Evolutionary conservation across 1,140 invertebrate species (phyloP).

Genomic region (Calliopsis andreniformis): DNA sequence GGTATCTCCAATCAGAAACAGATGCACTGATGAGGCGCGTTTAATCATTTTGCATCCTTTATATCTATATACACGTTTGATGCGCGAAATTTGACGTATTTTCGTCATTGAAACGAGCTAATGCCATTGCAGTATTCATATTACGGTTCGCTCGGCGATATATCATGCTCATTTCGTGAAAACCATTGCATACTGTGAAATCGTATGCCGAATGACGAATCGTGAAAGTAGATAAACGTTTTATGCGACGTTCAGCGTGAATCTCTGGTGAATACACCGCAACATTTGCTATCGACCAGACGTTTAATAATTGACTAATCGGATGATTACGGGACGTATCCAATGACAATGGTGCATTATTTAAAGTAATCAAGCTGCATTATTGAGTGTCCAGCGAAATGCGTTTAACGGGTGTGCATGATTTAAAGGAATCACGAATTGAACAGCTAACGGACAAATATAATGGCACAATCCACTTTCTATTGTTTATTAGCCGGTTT

Average conservation of each 20-base stretch:
- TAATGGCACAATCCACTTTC: not conserved
- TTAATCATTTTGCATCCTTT: not conserved
- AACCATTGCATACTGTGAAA: conserved; percentile 44
- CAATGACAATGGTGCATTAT: conserved; percentile 67
- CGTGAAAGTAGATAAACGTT: conserved; percentile 64
- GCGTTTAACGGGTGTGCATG: conserved; percentile 32
- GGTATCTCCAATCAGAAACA: conserved; percentile 8
- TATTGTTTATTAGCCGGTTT: conserved; percentile 2
- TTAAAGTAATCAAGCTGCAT: conserved; percentile 58
- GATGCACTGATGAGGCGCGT: conserved; percentile 6
- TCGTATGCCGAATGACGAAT: conserved; percentile 54
- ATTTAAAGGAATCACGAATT: conserved; percentile 32
- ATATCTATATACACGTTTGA: not conserved
- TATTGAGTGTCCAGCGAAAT: conserved; percentile 59
- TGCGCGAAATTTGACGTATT: conserved; percentile 27
- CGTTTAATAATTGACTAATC: conserved; percentile 65
- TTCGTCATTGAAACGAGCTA: conserved; percentile 17
- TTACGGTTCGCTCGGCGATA: conserved; percentile 30
- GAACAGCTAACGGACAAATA: not conserved
- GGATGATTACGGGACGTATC: conserved; percentile 59
- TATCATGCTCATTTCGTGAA: conserved; percentile 56
- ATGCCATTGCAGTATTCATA: conserved; percentile 57
- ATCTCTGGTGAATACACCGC: conserved; percentile 46
- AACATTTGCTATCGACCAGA: conserved; percentile 53
- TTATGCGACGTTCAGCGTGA: conserved; percentile 34